Conservation (phyloP, 2,113 vertebrate species). For the Percina caprodes region DNA sequence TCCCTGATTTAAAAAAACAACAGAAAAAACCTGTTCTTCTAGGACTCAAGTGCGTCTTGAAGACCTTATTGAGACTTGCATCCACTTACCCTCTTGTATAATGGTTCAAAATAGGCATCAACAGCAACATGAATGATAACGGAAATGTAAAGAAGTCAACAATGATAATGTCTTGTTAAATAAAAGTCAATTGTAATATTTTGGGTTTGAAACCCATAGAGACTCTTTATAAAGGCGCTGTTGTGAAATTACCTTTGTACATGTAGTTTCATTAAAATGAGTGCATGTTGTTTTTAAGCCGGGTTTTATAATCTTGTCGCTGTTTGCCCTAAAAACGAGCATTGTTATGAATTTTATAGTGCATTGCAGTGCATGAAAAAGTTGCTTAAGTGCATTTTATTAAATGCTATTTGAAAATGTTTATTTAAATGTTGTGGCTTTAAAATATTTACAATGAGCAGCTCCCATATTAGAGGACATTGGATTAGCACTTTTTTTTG, state of each 20-base stretch:
- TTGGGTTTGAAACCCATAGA: slow-evolving; percentile 72
- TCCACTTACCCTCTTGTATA: slow-evolving; percentile 22
- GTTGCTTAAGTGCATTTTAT: slow-evolving; percentile 93
- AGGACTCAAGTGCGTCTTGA: slow-evolving; percentile 49
- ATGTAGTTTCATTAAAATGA: slow-evolving; percentile 86
- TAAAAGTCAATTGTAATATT: slow-evolving; percentile 61
- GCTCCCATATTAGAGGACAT: slow-evolving; percentile 87
- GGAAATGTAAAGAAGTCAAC: slow-evolving; percentile 55
- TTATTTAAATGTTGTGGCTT: slow-evolving; percentile 90
- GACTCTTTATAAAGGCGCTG: slow-evolving; percentile 80
- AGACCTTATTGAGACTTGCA: slow-evolving; percentile 44
- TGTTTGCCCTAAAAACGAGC: slow-evolving; percentile 87
- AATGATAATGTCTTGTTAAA: slow-evolving; percentile 58
- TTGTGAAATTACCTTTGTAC: slow-evolving; percentile 80
- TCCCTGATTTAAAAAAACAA: slow-evolving; percentile 41
- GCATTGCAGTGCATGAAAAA: slow-evolving; percentile 92
- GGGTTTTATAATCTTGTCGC: slow-evolving; percentile 88
- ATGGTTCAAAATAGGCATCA: slow-evolving; percentile 43
- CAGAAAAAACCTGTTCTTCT: slow-evolving; percentile 6
- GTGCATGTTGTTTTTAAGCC: slow-evolving; percentile 90
- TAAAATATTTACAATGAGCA: slow-evolving; percentile 84
- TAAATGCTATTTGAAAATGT: slow-evolving; percentile 90
- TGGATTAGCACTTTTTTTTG: slow-evolving; percentile 38
- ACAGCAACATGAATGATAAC: slow-evolving; percentile 56
- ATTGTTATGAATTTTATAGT: slow-evolving; percentile 94